A percentile compares a stretch with the other conserved stretches of the same genome.
These are phyloP conservation scores for Nysson spinosus DNA, from an alignment of 2,888 invertebrate species.

Conservation along the genomic window DNA sequence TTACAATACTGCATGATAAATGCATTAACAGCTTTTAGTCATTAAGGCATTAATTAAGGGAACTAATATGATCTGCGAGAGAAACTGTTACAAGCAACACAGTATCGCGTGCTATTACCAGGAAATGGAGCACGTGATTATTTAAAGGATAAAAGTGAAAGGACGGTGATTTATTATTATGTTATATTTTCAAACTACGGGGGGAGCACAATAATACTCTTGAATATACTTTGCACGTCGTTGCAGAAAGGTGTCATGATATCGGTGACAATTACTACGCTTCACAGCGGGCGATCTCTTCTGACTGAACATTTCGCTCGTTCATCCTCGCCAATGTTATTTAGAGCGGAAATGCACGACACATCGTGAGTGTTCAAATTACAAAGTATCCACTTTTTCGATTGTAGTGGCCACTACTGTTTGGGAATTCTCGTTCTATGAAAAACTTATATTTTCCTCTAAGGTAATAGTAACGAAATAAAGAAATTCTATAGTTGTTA, in stretches of 20 bases:
- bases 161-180: not conserved
- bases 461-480: too few relatives aligned
- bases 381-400: conserved; percentile 46
- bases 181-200: not conserved
- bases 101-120: too few relatives aligned
- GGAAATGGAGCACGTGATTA: not conserved
- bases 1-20: too few relatives aligned
- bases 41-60: too few relatives aligned
- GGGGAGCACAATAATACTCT: not conserved
- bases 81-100: too few relatives aligned
- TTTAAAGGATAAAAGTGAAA: not conserved
- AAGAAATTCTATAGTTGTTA: too few relatives aligned
- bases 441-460: conserved; percentile 27
- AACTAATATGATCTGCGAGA: too few relatives aligned
- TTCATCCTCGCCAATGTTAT: conserved; percentile 52
- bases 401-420: conserved; percentile 19
- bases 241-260: conserved; percentile 25
- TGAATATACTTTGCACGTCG: conserved; percentile 5
- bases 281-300: conserved; percentile 60
- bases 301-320: conserved; percentile 51
- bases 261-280: conserved; percentile 61
- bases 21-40: too few relatives aligned
- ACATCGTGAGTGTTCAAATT: conserved; percentile 48
- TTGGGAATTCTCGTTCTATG: conserved; percentile 20
- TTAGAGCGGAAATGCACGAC: conserved; percentile 59